Evolutionary conservation across 2,888 invertebrate genomes (phyloP).

Genomic region (Hydraecia micacea): DNA sequence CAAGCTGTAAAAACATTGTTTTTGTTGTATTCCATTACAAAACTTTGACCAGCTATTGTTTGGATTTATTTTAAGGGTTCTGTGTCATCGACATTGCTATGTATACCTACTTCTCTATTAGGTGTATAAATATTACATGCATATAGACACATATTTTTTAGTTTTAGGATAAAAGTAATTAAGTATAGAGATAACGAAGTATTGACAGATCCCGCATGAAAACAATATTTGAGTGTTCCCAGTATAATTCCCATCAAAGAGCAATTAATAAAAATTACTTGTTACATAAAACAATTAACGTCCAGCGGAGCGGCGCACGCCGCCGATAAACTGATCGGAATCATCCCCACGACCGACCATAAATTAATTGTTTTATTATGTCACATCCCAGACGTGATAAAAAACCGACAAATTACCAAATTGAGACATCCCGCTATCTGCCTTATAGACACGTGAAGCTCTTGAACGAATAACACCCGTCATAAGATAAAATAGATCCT

Average conservation of each 20-base stretch:
- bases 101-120: too few species aligned
- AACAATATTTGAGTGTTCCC: conserved; percentile 73
- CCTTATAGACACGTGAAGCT: conserved; percentile 83
- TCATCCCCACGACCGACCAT: conserved; percentile 84
- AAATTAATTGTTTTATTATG: conserved; percentile 90
- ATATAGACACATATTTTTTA: too few species aligned
- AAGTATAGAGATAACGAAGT: not conserved
- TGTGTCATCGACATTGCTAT: not conserved
- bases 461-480: conserved; percentile 81
- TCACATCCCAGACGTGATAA: conserved; percentile 85
- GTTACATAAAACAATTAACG: conserved; percentile 87
- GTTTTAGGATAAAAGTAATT: not conserved
- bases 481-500: conserved; percentile 82
- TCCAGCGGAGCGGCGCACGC: conserved; percentile 84
- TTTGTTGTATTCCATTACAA: conserved; percentile 49
- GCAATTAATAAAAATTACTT: conserved; percentile 89
- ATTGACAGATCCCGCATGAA: conserved; percentile 80
- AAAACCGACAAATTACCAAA: conserved; percentile 88
- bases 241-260: conserved; percentile 81
- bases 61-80: not conserved
- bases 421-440: conserved; percentile 89
- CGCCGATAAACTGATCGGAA: conserved; percentile 86
- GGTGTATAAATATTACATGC: too few species aligned
- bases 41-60: conserved; percentile 46
- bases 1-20: conserved; percentile 52